These are phyloP conservation scores for Drosophila mettleri DNA, from an alignment of 2,888 invertebrate genomes.

Conservation along the genomic window DNA sequence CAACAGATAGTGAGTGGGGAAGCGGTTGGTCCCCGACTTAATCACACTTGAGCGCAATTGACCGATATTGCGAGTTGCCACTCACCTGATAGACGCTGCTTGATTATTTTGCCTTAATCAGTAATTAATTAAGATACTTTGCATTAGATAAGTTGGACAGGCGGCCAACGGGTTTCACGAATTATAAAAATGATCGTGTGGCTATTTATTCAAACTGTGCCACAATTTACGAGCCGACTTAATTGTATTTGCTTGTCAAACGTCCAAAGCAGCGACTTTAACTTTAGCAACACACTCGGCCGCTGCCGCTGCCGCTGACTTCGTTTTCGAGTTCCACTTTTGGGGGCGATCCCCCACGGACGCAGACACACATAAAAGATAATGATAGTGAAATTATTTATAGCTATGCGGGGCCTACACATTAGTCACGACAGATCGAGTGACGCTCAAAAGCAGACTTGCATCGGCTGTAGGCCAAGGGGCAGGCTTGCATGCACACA, in stretches of 20 bases:
- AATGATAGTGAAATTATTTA: conserved; percentile 65
- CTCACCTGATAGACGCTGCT: conserved; percentile 53
- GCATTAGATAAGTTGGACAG: conserved; percentile 66
- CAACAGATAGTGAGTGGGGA: neutral
- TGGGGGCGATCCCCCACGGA: conserved; percentile 52
- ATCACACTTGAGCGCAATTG: conserved; percentile 73
- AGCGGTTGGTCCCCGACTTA: conserved; percentile 52
- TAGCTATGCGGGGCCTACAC: conserved; percentile 58
- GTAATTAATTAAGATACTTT: conserved; percentile 78
- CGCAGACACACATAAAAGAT: conserved; percentile 31
- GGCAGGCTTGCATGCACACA: conserved; percentile 3
- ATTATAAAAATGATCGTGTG: conserved; percentile 5
- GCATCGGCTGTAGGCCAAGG: neutral
- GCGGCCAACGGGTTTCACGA: conserved; percentile 41
- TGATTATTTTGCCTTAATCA: conserved; percentile 59
- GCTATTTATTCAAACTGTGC: conserved; percentile 46
- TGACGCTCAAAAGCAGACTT: conserved; percentile 23
- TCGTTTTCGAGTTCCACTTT: conserved; percentile 18
- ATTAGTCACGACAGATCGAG: conserved; percentile 51
- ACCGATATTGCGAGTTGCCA: conserved; percentile 68
- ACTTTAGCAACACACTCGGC: conserved; percentile 4
- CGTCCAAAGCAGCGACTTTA: conserved; percentile 46
- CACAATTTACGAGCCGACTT: conserved; percentile 69
- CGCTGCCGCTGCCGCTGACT: neutral
- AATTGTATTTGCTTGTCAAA: conserved; percentile 77